Percentiles rank a stretch among this genome's conserved stretches.
Conservation (phyloP, 1,140 invertebrate genomes). For the Lepidurus packardi region DNA sequence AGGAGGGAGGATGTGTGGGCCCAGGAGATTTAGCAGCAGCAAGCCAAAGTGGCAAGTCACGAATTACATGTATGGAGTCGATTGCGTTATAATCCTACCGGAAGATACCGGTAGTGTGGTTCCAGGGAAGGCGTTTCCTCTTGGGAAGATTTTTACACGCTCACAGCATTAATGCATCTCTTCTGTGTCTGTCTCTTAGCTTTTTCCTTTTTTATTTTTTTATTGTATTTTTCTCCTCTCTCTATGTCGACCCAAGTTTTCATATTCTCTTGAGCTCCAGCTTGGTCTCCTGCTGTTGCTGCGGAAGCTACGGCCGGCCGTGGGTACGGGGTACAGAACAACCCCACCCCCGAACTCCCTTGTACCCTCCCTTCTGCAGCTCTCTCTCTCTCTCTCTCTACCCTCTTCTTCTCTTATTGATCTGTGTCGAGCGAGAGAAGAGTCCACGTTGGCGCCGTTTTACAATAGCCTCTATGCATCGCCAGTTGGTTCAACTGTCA, state of each 20-base stretch:
- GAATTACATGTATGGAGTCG: background rate
- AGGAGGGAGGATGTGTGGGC: background rate
- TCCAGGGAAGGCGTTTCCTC: constrained; percentile 2
- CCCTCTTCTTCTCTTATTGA: constrained; percentile 19
- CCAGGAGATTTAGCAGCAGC: background rate
- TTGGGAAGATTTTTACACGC: constrained; percentile 14
- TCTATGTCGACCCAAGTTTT: background rate
- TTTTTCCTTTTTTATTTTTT: background rate
- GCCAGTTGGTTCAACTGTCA: constrained; percentile 17
- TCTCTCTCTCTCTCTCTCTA: constrained; percentile 11
- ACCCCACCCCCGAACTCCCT: background rate
- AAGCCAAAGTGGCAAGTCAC: background rate
- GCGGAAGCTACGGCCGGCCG: background rate
- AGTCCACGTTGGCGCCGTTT: constrained; percentile 20
- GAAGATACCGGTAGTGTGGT: constrained; percentile 11
- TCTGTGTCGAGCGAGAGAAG: constrained; percentile 16
- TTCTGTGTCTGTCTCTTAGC: background rate
- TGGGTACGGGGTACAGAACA: background rate
- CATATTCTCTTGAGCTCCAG: background rate
- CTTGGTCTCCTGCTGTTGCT: background rate
- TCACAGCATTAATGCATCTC: background rate
- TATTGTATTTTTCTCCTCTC: constrained; percentile 12
- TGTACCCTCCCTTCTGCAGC: background rate
- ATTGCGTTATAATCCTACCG: background rate
- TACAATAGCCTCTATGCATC: constrained; percentile 15